Conservation (phyloP, 2,797 vertebrate species). For the Harpagifer antarcticus region DNA sequence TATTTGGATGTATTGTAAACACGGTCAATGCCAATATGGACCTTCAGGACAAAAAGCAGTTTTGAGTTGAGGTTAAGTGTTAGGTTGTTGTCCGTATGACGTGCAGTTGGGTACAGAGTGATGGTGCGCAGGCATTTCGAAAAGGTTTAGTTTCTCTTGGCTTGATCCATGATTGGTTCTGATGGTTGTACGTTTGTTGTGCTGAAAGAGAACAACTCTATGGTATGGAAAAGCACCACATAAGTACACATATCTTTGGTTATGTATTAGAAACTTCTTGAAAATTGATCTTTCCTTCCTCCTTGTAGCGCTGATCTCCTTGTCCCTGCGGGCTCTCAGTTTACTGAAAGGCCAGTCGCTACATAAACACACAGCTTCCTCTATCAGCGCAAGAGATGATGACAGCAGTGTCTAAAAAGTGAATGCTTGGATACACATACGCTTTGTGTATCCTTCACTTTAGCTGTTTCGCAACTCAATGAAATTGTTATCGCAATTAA, state of each 20-base stretch:
- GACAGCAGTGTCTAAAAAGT: slow-evolving; percentile 66
- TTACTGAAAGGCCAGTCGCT: slow-evolving; percentile 74
- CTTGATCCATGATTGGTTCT: slow-evolving; percentile 53
- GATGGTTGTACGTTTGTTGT: slow-evolving; percentile 62
- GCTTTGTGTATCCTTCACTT: slow-evolving; percentile 7
- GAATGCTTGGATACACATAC: slow-evolving; percentile 23
- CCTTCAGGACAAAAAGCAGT: slow-evolving; percentile 74
- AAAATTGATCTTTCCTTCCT: slow-evolving; percentile 78
- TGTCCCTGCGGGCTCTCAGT: slow-evolving; percentile 68
- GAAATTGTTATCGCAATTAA: slow-evolving; percentile 13
- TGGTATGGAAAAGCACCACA: slow-evolving; percentile 48
- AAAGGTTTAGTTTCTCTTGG: slow-evolving; percentile 43
- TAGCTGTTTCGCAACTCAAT: neutral
- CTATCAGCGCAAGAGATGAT: slow-evolving; percentile 70
- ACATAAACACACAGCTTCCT: slow-evolving; percentile 79
- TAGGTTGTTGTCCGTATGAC: slow-evolving; percentile 62
- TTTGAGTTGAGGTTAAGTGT: slow-evolving; percentile 73
- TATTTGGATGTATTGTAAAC: slow-evolving; percentile 80
- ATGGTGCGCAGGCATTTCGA: slow-evolving; percentile 55
- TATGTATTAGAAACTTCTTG: slow-evolving; percentile 61
- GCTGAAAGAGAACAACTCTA: slow-evolving; percentile 24
- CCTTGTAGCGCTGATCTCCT: slow-evolving; percentile 59
- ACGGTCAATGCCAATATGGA: slow-evolving; percentile 79
- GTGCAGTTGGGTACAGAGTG: slow-evolving; percentile 53
- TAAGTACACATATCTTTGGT: slow-evolving; percentile 52